A percentile compares a stretch with the other conserved stretches of the same genome.
Evolutionary conservation across 2,797 vertebrate species (phyloP).

Genomic region (Pseudocheirus occidentalis): DNA sequence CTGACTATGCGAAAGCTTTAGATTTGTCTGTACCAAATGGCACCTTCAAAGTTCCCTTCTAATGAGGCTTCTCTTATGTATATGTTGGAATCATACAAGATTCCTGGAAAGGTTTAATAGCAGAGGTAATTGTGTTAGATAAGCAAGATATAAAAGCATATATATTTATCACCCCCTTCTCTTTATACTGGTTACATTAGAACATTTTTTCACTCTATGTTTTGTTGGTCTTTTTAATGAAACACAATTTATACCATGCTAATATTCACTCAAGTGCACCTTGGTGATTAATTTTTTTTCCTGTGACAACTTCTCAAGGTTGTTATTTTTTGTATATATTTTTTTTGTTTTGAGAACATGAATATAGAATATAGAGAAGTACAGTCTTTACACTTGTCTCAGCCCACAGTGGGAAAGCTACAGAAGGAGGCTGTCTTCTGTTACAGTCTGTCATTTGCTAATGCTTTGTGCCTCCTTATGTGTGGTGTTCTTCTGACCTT

Average conservation of each 20-base stretch:
- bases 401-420: not conserved
- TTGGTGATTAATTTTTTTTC: not conserved
- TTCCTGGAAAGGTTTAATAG: not conserved
- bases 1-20: not conserved
- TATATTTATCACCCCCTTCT: not conserved
- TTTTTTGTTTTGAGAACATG: not conserved
- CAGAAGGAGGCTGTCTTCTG: not conserved
- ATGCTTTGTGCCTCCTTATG: not conserved
- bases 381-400: not conserved
- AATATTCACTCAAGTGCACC: conserved; percentile 7
- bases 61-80: not conserved
- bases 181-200: not conserved
- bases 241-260: not conserved
- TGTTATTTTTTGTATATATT: not conserved
- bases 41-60: not conserved
- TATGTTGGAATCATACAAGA: not conserved
- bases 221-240: not conserved
- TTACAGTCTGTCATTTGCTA: not conserved
- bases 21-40: not conserved
- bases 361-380: not conserved
- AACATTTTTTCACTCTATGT: not conserved
- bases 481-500: not conserved
- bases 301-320: not conserved
- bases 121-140: not conserved
- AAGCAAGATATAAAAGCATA: not conserved